Percentiles rank a stretch among this genome's conserved stretches.
These are phyloP conservation scores for Anguilla pacifica DNA, from an alignment of 2,797 vertebrate species.

Conservation along the genomic window DNA sequence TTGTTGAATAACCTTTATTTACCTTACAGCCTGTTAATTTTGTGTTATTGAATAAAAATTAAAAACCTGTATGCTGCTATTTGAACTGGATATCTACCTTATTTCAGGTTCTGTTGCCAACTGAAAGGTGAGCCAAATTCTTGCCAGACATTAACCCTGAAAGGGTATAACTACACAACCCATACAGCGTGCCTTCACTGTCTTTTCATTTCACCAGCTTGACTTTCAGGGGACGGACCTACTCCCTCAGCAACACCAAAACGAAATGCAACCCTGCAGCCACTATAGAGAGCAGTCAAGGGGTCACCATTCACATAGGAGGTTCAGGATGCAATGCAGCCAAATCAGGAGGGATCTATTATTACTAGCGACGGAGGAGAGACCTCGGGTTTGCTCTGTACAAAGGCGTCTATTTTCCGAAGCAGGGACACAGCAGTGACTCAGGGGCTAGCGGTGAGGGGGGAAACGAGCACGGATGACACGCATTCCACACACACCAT, in stretches of 20 bases:
- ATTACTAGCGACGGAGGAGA: not conserved
- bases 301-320: not conserved
- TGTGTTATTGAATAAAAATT: not conserved
- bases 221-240: not conserved
- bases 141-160: not conserved
- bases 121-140: not conserved
- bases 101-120: not conserved
- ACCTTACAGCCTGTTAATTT: not conserved
- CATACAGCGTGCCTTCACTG: not conserved
- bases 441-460: not conserved
- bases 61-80: not conserved
- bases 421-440: not conserved
- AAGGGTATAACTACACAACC: not conserved
- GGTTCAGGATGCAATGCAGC: not conserved
- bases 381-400: not conserved
- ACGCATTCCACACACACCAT: slow-evolving; percentile 66
- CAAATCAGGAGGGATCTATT: not conserved
- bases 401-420: not conserved
- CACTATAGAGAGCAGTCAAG: not conserved
- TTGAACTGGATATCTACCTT: not conserved
- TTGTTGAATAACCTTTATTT: not conserved
- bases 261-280: not conserved
- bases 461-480: slow-evolving; percentile 49
- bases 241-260: not conserved
- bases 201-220: not conserved